Base-by-base conservation (phyloP, 2,888 invertebrate species). In the Campoplex capitator region DNA sequence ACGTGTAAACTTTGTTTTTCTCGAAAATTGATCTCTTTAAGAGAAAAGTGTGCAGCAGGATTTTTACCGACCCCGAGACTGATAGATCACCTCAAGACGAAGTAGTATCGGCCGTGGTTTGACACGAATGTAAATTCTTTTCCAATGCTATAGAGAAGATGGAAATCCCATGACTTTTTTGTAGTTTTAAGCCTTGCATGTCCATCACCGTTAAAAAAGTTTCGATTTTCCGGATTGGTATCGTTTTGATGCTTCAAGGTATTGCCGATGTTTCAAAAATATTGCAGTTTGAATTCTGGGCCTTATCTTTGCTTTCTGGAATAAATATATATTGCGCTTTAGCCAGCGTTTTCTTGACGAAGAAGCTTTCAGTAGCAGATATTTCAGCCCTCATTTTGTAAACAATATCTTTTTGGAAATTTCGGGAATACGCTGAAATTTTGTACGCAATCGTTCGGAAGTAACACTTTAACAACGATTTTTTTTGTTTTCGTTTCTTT, bases 101-200 rank as follows among this genome's bases (percentile, higher is more conserved):
- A 42, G 68, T 70, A 70, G 23, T 42, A 42, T 23, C 70, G 45
- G 45, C 45, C 68, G 68, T 38, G 42, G 13, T 42, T 23, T 68
- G 68, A 23, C 42, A 11, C 42, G 13, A 45, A 42, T 42, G 28
- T 9, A 8, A 62, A 32, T 32, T 28, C 32, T 32, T 16, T 62
- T 62, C 32, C 32, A 16, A 62, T 28, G 13, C 32, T 62, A 16
- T 62, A 1, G 32, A 32, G 32, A 13, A 4, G 16, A 62, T 32
- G 16, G 32, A 62, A 62, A 62, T 62, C 6, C 11, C 11, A n/a
- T 13, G 16, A 32, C 13, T 32, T 32, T 28, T 28, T 62, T 62
- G 3, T 62, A 32, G 6, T 62, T 62, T 16, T 62, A 32, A 62
- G 62, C 16, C 62, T 62, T 62, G 13, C 62, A 32, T 32, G 62